A percentile compares a stretch with the other conserved stretches of the same genome.
Conservation (phyloP, 2,888 invertebrate genomes). For the Scaptomyza caliginosa region DNA sequence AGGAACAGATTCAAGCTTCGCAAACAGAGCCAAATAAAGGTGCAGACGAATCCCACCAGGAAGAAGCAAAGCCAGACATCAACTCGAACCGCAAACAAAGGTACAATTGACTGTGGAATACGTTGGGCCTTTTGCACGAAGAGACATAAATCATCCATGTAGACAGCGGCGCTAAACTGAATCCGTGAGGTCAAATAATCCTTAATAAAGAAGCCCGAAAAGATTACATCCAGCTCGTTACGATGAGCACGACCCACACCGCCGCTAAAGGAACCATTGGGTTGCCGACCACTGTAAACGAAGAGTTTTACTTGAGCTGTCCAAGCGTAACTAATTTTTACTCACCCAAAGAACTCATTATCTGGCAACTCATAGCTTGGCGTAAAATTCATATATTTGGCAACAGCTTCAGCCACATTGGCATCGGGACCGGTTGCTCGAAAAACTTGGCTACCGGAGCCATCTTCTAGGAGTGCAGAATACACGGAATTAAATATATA, state of each 20-base stretch:
- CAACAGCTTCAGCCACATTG: conserved; percentile 71
- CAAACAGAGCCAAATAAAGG: conserved; percentile 77
- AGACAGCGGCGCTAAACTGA: conserved; percentile 82
- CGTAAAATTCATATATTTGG: conserved; percentile 76
- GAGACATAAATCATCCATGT: conserved; percentile 83
- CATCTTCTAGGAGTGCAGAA: conserved; percentile 63
- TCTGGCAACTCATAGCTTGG: conserved; percentile 73
- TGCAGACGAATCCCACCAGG: conserved; percentile 67
- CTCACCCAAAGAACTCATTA: conserved; percentile 81
- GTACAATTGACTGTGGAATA: conserved; percentile 83
- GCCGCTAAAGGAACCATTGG: conserved; percentile 82
- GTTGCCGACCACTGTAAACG: conserved; percentile 68
- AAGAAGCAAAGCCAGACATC: conserved; percentile 82
- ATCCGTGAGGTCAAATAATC: conserved; percentile 82
- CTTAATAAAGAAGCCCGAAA: conserved; percentile 84
- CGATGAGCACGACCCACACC: conserved; percentile 81
- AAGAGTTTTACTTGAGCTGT: background rate
- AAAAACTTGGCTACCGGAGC: conserved; percentile 30
- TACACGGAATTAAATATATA: conserved; percentile 82
- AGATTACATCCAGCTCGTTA: conserved; percentile 80
- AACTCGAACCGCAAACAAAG: conserved; percentile 80
- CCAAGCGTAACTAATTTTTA: background rate
- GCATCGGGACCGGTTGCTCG: conserved; percentile 78
- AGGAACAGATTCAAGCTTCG: conserved; percentile 65
- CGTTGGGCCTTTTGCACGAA: conserved; percentile 83